These are phyloP conservation scores for Loxodonta africana DNA, from an alignment of 2,113 vertebrate species.

Conservation along the genomic window DNA sequence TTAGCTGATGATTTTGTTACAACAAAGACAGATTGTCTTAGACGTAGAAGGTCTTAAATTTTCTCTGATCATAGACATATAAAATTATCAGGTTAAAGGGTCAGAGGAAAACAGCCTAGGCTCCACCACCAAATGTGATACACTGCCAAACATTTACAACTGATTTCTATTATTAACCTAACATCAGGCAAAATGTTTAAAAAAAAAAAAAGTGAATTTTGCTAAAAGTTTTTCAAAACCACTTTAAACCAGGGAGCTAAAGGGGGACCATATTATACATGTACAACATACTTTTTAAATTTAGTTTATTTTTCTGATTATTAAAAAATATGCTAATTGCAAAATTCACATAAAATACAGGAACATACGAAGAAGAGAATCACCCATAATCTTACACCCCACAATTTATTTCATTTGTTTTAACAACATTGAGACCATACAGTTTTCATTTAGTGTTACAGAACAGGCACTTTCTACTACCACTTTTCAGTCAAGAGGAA, in stretches of 20 bases:
- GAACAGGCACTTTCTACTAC: background rate
- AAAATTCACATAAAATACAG: slow-evolving; percentile 25
- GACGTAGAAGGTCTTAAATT: background rate
- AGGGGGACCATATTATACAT: background rate
- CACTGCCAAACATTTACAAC: background rate
- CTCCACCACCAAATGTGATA: background rate
- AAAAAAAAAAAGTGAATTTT: background rate
- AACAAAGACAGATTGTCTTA: slow-evolving; percentile 29
- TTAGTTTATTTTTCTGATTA: background rate
- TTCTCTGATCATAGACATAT: background rate
- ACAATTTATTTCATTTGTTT: background rate
- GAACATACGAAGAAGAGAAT: slow-evolving; percentile 47
- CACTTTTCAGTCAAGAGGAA: slow-evolving; percentile 50
- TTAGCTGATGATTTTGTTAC: slow-evolving; percentile 17
- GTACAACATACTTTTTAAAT: slow-evolving; percentile 16
- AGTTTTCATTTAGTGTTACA: slow-evolving; percentile 32
- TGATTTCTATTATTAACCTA: slow-evolving; percentile 40
- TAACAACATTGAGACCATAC: background rate
- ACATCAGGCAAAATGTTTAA: background rate
- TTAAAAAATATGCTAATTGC: background rate
- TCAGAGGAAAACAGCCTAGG: slow-evolving; percentile 6
- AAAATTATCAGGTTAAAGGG: background rate
- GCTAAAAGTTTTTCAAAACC: slow-evolving; percentile 47
- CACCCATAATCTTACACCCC: background rate
- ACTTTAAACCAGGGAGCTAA: slow-evolving; percentile 43